Evolutionary conservation across 2,797 vertebrate species (phyloP).

Genomic region (Xenentodon cancila): DNA sequence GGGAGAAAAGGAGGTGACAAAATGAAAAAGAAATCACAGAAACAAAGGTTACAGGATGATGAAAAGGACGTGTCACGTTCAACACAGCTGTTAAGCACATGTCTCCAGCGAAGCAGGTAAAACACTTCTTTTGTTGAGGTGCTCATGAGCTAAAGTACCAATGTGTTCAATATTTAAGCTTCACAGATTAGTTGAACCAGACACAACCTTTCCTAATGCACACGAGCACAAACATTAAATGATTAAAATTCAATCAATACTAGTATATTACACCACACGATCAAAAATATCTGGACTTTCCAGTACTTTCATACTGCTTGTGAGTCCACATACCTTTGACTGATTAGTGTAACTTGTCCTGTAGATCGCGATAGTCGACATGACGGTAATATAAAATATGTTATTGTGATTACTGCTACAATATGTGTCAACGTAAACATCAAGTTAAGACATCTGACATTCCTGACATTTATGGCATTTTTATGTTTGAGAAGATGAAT

Average conservation of each 20-base stretch:
- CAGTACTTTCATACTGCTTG: too few relatives aligned
- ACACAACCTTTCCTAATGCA: conserved; percentile 30
- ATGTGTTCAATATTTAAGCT: neutral
- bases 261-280: too few relatives aligned
- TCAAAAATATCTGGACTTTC: too few relatives aligned
- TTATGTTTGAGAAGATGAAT: neutral
- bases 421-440: too few relatives aligned
- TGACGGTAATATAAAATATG: conserved; percentile 29
- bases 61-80: conserved; percentile 34
- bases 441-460: conserved; percentile 13
- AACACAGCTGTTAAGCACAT: neutral
- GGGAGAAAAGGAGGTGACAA: conserved; percentile 15
- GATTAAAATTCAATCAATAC: too few relatives aligned
- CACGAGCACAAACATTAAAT: conserved; percentile 17
- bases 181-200: conserved; percentile 20
- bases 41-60: conserved; percentile 10
- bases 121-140: neutral
- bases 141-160: too few relatives aligned
- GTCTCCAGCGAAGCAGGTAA: accelerated
- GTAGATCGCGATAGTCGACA: neutral
- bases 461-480: conserved; percentile 26
- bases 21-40: neutral
- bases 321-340: too few relatives aligned
- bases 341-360: too few relatives aligned
- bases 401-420: too few relatives aligned